Base-by-base conservation (phyloP, 2,888 invertebrate genomes). In the Sthenelais limicola region DNA sequence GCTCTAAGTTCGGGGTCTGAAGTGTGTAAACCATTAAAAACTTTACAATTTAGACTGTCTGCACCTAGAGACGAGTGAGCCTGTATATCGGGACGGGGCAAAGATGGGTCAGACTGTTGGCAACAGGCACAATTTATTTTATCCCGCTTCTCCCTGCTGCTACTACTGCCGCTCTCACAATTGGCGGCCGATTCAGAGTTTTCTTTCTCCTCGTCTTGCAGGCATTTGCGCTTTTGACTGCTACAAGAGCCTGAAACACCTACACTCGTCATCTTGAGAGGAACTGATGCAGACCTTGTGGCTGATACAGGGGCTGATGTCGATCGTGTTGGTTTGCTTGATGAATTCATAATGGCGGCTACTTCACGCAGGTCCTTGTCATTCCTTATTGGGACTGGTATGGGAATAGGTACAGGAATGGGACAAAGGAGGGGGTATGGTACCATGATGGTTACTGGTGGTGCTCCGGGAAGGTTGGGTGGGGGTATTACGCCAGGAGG, bases 351-450 rank as follows among this genome's bases (percentile, higher is more conserved):
- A 26, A 62, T 33, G 62, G 43, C 24, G 1, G 62, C 62, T 5
- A 62, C 9, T 35, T 62, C 62, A 1, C 62, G 62, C 35, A 62
- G 62, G 24, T 62, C 62, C 62, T 62, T 62, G 38, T 62, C 38
- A 24, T 43, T 21, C 38, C 62, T 35, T 3, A 62, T 62, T 9
- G 62, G 62, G 32, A 71, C 62, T 3, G 76, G 76, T n/a, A 76
- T 66, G n/a, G 73, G 71, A 56, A 76, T 66, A 9, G 77, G 77
- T 5, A 77, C 54, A 12, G 77, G 77, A n/a, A 77, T 58, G 0
- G 77, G 77, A 15, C 76, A 9, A 32, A 73, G n/a, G 21, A 76
- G 67, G 1, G 77, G 77, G 38, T 77, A 77, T 3, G 77, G 77
- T 24, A 71, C 56, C 73, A 77, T 71, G n/a, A 77, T 38, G n/a